phyloP scores from a whole-genome alignment of 2,113 vertebrate genomes.

The Strix aluco region DNA sequence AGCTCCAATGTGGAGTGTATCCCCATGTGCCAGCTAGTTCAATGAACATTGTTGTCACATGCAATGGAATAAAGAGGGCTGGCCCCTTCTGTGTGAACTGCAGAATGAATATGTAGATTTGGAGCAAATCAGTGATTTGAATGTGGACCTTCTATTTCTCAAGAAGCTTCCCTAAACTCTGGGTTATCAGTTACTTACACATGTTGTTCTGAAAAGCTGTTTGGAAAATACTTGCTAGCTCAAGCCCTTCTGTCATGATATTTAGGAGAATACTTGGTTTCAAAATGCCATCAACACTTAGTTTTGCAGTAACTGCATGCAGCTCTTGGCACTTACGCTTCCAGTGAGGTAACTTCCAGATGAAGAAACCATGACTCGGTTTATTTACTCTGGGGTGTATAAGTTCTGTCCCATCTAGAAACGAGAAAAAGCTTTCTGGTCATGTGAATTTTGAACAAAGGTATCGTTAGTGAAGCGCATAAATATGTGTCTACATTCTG shows the following conservation, averaged over 20 bases:
- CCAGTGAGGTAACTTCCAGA: background rate
- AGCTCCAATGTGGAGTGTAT: background rate
- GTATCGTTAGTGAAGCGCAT: background rate
- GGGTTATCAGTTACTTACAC: background rate
- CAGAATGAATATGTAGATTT: background rate
- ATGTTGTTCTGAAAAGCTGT: background rate
- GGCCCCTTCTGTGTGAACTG: background rate
- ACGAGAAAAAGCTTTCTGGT: background rate
- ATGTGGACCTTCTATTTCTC: background rate
- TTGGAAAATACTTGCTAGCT: background rate
- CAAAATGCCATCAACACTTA: rapidly evolving
- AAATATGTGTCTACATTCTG: background rate
- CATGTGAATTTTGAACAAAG: background rate
- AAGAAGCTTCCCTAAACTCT: background rate
- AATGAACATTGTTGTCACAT: background rate
- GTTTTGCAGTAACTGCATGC: background rate
- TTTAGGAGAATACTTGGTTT: background rate
- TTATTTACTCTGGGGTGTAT: background rate
- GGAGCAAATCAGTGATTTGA: background rate
- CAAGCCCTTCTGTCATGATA: background rate
- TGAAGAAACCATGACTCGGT: background rate
- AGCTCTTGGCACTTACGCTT: background rate
- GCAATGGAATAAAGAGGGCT: background rate
- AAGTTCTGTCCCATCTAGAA: background rate
- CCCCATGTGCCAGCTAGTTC: rapidly evolving